phyloP scores from a whole-genome alignment of 2,797 vertebrate species.

The Sebastes vulpes region DNA sequence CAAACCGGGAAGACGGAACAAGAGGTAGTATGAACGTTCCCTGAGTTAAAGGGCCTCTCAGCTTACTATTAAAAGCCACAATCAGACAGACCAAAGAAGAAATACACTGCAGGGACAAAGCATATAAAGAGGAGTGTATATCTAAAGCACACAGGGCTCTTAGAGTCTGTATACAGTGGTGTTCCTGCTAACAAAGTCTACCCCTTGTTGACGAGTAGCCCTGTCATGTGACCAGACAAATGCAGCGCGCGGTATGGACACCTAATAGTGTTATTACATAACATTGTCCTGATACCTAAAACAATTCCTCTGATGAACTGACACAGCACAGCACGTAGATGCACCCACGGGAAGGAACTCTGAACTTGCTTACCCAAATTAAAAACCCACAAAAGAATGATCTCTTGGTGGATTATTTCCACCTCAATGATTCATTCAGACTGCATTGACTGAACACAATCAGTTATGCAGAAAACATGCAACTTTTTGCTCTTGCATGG shows the following conservation, averaged over 20 bases:
- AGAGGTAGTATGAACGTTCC: not conserved
- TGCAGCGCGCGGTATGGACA: slow-evolving; percentile 62
- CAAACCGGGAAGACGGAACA: slow-evolving; percentile 58
- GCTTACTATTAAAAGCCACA: slow-evolving; percentile 19
- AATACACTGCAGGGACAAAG: not conserved
- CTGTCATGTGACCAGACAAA: slow-evolving; percentile 87
- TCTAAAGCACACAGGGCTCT: slow-evolving; percentile 1
- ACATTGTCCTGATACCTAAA: slow-evolving; percentile 63
- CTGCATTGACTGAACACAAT: slow-evolving; percentile 1
- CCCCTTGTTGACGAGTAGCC: slow-evolving; percentile 62
- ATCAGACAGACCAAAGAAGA: not conserved
- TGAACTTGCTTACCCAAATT: slow-evolving; percentile 29
- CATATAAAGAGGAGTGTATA: not conserved
- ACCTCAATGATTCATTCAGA: not conserved
- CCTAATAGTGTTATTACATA: slow-evolving; percentile 58
- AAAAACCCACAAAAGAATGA: not conserved
- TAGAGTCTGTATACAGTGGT: not conserved
- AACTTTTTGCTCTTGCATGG: not conserved
- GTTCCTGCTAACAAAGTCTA: slow-evolving; percentile 11
- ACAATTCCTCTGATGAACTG: slow-evolving; percentile 75
- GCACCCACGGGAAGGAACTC: slow-evolving; percentile 81
- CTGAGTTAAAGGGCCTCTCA: slow-evolving; percentile 23
- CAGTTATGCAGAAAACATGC: not conserved
- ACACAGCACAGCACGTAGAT: slow-evolving; percentile 71
- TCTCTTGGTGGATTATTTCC: not conserved